phyloP scores from a whole-genome alignment of 64 coral and sea anemone species.

The Pocillopora damicornis region DNA sequence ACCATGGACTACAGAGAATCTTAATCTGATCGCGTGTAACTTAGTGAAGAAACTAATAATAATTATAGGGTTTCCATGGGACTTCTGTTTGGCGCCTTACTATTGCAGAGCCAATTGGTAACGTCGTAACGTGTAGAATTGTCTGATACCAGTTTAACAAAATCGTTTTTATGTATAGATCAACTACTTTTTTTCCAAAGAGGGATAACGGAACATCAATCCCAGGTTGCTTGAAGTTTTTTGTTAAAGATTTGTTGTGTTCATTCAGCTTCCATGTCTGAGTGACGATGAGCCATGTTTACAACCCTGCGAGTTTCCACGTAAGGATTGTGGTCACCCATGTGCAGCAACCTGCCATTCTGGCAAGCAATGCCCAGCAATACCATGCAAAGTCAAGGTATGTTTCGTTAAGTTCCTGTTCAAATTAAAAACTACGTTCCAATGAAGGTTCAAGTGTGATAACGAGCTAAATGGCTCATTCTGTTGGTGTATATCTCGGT shows the following conservation, averaged over 20 bases:
- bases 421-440: background rate
- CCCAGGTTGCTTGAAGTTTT: background rate
- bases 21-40: no score
- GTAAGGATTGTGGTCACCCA: slow-evolving; percentile 72
- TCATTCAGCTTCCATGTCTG: slow-evolving; percentile 51
- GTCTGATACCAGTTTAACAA: no score
- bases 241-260: background rate
- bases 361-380: slow-evolving; percentile 37
- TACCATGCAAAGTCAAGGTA: slow-evolving; percentile 76
- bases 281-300: slow-evolving; percentile 40
- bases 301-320: slow-evolving; percentile 61
- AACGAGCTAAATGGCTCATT: background rate
- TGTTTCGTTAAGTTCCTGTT: background rate
- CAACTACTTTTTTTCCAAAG: no score
- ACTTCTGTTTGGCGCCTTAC: no score
- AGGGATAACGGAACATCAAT: no score
- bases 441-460: background rate
- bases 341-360: slow-evolving; percentile 64
- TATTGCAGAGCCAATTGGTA: no score
- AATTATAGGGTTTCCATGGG: no score
- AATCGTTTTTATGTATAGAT: background rate
- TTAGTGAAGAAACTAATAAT: no score
- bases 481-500: no score
- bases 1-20: no score
- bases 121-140: no score